Evolutionary conservation across 2,888 invertebrate genomes (phyloP).

Genomic region (Aelia acuminata): DNA sequence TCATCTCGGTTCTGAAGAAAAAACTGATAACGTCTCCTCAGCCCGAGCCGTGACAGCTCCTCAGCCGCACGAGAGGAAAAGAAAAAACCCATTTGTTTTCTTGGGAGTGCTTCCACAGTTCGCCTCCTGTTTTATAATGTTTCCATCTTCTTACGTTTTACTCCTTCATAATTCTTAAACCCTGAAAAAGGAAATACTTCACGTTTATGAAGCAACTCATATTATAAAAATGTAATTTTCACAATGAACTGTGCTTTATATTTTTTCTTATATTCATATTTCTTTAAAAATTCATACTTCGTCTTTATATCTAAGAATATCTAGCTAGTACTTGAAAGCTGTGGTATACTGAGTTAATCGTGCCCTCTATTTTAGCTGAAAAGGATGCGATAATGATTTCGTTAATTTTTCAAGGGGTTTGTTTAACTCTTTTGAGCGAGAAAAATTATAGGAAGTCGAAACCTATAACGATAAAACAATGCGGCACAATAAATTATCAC

Average conservation of each 20-base stretch:
- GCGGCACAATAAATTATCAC: no score
- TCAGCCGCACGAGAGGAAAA: slow-evolving; percentile 10
- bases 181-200: not conserved
- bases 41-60: slow-evolving; percentile 13
- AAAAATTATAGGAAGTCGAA: no score
- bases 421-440: no score
- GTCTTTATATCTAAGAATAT: no score
- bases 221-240: not conserved
- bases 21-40: slow-evolving; percentile 13
- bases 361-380: no score
- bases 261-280: no score
- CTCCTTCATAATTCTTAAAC: not conserved
- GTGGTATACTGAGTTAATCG: no score
- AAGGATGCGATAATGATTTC: no score
- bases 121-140: slow-evolving; percentile 27
- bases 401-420: no score
- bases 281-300: no score
- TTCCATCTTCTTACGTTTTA: slow-evolving; percentile 12
- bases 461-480: no score
- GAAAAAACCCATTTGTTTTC: slow-evolving; percentile 21
- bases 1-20: not conserved
- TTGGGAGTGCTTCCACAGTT: not conserved
- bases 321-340: no score
- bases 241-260: not conserved
- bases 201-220: not conserved